Conservation (phyloP, 2,888 invertebrate genomes). For the Bedellia somnulentella region DNA sequence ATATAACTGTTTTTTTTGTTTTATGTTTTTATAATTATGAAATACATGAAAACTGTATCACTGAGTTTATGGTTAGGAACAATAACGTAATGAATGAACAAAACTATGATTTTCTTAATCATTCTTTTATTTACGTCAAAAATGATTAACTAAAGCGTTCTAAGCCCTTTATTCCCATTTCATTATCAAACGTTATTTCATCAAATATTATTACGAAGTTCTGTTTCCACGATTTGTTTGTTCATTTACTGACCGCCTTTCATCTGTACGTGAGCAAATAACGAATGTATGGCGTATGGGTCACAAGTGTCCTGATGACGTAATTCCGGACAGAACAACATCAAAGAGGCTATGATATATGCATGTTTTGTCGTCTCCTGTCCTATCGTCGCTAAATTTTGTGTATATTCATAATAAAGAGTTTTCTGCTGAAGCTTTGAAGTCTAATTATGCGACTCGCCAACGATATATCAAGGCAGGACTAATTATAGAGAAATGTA, state of each 20-base stretch:
- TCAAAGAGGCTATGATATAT: constrained; percentile 54
- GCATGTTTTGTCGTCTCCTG: constrained; percentile 43
- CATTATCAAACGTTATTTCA: too few relatives aligned
- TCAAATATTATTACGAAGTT: too few relatives aligned
- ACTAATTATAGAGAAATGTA: constrained; percentile 20
- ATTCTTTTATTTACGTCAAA: too few relatives aligned
- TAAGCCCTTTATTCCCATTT: too few relatives aligned
- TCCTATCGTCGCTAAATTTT: constrained; percentile 49
- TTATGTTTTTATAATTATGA: too few relatives aligned
- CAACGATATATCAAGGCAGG: constrained; percentile 13
- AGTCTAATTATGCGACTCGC: constrained; percentile 40
- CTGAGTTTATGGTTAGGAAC: too few relatives aligned
- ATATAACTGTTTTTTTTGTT: too few relatives aligned
- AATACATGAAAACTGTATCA: too few relatives aligned
- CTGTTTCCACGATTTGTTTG: constrained; percentile 47
- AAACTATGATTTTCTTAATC: too few relatives aligned
- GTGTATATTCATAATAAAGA: constrained; percentile 47
- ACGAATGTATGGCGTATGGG: constrained; percentile 53
- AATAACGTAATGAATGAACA: too few relatives aligned
- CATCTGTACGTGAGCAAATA: constrained; percentile 57
- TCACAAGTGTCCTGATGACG: constrained; percentile 32
- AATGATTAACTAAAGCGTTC: too few relatives aligned
- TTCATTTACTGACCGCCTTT: constrained; percentile 53
- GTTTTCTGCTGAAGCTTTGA: constrained; percentile 41
- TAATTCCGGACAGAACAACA: constrained; percentile 49